Evolutionary conservation across 2,797 vertebrate species (phyloP).

Genomic region (Girardinus metallicus): DNA sequence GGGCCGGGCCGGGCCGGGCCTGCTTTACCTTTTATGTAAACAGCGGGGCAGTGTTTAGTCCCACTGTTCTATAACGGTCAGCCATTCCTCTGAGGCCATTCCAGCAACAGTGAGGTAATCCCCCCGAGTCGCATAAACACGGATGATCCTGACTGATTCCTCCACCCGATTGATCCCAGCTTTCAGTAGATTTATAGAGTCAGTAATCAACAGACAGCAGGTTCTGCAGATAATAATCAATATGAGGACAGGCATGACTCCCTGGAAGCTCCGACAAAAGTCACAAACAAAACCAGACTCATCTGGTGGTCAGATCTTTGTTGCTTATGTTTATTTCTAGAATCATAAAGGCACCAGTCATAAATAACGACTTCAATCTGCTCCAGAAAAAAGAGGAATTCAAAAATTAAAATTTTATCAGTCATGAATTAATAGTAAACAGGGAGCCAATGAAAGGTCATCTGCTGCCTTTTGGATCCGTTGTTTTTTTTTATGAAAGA

Average conservation of each 20-base stretch:
- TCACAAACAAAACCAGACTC: neutral
- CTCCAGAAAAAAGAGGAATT: neutral
- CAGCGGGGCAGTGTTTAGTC: constrained; percentile 71
- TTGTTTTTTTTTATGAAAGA: neutral
- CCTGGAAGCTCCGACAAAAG: neutral
- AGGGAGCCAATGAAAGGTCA: neutral
- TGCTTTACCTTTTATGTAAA: constrained; percentile 75
- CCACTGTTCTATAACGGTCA: constrained; percentile 70
- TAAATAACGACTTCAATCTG: neutral
- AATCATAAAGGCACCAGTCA: neutral
- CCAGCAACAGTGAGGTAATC: constrained; percentile 78
- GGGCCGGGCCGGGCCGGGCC: constrained; percentile 46
- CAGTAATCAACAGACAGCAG: constrained; percentile 64
- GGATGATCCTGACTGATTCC: constrained; percentile 75
- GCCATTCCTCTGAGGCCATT: constrained; percentile 71
- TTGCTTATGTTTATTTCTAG: neutral
- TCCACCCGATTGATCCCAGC: constrained; percentile 69
- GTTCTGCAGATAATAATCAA: constrained; percentile 45
- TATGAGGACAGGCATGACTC: constrained; percentile 10
- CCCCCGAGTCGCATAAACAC: constrained; percentile 74
- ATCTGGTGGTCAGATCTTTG: constrained; percentile 7
- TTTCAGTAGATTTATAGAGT: constrained; percentile 73
- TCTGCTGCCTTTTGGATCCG: neutral
- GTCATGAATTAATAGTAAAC: neutral
- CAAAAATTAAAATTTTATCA: neutral